A percentile compares a stretch with the other conserved stretches of the same genome.
Conservation (phyloP, 64 coral and sea anemone species). For the Pachyseris speciosa region DNA sequence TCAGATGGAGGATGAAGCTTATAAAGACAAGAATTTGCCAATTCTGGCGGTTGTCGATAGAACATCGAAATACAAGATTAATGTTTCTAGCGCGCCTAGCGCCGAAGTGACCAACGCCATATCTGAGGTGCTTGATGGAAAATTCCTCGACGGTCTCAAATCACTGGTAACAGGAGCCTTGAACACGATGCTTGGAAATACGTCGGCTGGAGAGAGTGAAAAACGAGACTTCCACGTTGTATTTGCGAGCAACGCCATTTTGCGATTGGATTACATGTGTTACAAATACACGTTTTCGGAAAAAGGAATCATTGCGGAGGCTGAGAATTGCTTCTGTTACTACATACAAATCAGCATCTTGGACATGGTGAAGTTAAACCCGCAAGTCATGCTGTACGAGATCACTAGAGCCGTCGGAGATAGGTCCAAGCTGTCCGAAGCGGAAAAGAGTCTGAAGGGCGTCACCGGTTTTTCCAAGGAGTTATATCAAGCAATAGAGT, state of each 20-base stretch:
- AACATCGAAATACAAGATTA: constrained; percentile 3
- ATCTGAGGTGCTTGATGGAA: neutral
- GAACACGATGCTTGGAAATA: constrained; percentile 20
- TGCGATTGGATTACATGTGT: constrained; percentile 32
- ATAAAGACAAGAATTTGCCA: constrained; percentile 33
- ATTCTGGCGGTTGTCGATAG: constrained; percentile 38
- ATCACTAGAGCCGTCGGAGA: constrained; percentile 31
- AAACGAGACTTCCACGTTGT: constrained; percentile 14
- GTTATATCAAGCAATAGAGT: too few species aligned
- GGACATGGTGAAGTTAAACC: constrained; percentile 27
- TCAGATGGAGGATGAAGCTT: neutral
- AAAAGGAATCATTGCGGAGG: neutral
- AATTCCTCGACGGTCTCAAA: constrained; percentile 14
- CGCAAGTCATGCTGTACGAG: constrained; percentile 48
- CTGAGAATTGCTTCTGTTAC: constrained; percentile 17
- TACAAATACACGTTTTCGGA: constrained; percentile 47
- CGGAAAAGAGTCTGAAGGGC: too few species aligned
- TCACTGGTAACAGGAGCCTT: neutral
- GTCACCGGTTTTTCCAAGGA: too few species aligned
- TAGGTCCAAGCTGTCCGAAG: too few species aligned
- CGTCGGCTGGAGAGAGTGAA: constrained; percentile 30
- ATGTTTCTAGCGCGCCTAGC: neutral
- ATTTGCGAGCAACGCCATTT: constrained; percentile 37
- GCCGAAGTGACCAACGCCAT: neutral
- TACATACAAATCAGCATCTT: constrained; percentile 32